A percentile compares a stretch with the other conserved stretches of the same genome.
Conservation (phyloP, 2,113 vertebrate genomes). For the Myotis davidii region DNA sequence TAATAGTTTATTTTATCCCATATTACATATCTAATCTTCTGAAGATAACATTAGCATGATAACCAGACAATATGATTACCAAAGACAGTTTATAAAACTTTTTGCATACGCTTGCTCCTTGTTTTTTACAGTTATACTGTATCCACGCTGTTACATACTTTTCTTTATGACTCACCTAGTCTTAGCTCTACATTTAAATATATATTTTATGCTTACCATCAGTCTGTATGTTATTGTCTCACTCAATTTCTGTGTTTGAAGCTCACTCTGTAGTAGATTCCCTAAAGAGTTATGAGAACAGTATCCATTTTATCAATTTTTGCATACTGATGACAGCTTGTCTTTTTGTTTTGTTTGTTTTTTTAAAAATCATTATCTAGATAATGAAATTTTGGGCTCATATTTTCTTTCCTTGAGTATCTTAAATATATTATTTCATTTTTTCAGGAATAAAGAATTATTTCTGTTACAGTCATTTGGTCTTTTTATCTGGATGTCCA, state of each 20-base stretch:
- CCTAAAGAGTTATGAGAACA: not conserved
- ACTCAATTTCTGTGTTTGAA: constrained; percentile 1
- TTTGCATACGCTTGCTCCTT: not conserved
- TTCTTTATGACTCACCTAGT: not conserved
- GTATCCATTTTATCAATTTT: not conserved
- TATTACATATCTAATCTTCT: not conserved
- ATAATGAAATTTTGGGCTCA: constrained; percentile 19
- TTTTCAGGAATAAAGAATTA: constrained; percentile 18
- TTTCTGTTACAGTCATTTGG: not conserved
- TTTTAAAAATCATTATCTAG: not conserved
- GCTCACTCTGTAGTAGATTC: not conserved
- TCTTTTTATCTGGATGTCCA: not conserved
- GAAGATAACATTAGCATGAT: not conserved
- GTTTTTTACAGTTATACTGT: not conserved
- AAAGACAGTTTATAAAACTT: not conserved
- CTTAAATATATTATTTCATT: not conserved
- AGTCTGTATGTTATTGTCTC: not conserved
- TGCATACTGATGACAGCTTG: not conserved
- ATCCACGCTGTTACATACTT: not conserved
- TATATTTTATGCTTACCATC: not conserved
- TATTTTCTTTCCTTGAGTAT: not conserved
- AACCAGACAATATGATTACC: not conserved
- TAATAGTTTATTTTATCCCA: not conserved
- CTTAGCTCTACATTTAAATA: not conserved
- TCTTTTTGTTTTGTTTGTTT: not conserved